phyloP scores from a whole-genome alignment of 2,113 vertebrate species.

The Barnardius zonarius region DNA sequence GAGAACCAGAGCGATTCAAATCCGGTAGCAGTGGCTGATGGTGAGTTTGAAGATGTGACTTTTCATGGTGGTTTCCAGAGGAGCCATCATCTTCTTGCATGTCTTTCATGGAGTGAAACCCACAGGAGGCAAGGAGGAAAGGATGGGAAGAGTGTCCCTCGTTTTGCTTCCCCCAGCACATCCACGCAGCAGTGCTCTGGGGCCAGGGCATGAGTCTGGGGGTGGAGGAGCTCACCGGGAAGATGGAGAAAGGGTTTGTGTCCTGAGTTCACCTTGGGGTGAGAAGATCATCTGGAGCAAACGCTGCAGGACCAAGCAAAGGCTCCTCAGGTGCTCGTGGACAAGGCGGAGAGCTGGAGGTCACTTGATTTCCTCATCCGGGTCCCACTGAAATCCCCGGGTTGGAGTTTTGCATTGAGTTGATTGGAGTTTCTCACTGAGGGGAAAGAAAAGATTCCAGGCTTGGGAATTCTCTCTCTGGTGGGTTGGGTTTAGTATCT shows the following conservation, averaged over 20 bases:
- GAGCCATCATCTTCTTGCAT: background rate
- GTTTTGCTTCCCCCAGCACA: accelerated
- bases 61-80: background rate
- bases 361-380: background rate
- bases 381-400: too few relatives aligned
- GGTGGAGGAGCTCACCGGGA: background rate
- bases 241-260: background rate
- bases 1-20: accelerated
- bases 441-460: background rate
- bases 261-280: background rate
- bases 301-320: background rate
- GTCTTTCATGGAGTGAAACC: background rate
- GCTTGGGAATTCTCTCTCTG: background rate
- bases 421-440: background rate
- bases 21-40: accelerated
- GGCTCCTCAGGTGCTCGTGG: accelerated
- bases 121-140: background rate
- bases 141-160: background rate
- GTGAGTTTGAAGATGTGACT: background rate
- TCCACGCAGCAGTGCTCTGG: background rate
- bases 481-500: background rate
- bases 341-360: background rate
- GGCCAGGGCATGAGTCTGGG: accelerated
- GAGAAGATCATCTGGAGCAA: background rate
- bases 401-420: background rate